Base-by-base conservation (phyloP, 2,113 vertebrate species). In the Syngnathus floridae region DNA sequence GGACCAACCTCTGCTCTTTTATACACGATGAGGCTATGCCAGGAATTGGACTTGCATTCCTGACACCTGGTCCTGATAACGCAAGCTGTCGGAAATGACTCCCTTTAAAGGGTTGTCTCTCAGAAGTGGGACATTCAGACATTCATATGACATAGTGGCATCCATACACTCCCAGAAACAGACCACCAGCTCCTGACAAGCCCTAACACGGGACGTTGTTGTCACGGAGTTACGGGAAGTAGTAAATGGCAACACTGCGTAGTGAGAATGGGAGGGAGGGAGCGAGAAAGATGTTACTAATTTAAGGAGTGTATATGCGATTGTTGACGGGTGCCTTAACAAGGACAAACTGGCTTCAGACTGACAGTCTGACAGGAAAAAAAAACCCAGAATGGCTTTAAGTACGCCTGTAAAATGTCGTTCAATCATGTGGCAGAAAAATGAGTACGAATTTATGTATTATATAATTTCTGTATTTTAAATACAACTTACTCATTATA, bases 11-110 rank as follows among this genome's bases (percentile, higher is more conserved):
- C 10, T 10, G 49, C 62, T 80, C 86, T 87, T 91, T 89, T 91
- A 91, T 91, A 90, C 84, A 70, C 70, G 64, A 64, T 40, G 40
- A 17, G 70, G 79, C 65, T 72, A 91, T 90, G 87, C 72, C 73
- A 79, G 83, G 90, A 92, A 90, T 87, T 76, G 73, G 55, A 71
- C 62, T 63, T 55, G 66, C 88, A 90, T 91, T 86, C 88, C 85
- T 75, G 81, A 91, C 91, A 91, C 91, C 88, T 91, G 76, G 54
- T 75, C 74, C 73, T 85, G 91, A 91, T 92, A 89, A 83, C 73
- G 61, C 52, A 61, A 69, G 79, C 88, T 80, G 87, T 86, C 82
- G 82, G 90, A 91, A 90, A 85, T 73, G 38, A 66, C 70, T 89
- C 90, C 90, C 86, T 91, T 90, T 91, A 87, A 90, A 92, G 90